Base-by-base conservation (phyloP, 2,113 vertebrate genomes). In the Sander lucioperca region DNA sequence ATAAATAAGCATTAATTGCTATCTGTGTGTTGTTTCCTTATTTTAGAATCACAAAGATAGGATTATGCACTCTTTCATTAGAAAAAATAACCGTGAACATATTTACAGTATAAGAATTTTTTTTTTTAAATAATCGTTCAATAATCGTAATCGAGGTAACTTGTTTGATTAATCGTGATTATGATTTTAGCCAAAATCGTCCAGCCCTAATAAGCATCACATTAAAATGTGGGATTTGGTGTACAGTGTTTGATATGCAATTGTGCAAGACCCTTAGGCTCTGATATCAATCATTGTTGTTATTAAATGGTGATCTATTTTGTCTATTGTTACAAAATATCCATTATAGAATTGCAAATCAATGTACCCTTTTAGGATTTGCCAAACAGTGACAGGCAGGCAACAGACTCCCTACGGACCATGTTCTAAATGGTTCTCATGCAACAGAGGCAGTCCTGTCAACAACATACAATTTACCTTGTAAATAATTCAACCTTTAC, bases 401-500 rank as follows among this genome's bases (percentile, higher is more conserved):
- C 19, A 33, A 14, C 39, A 15, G 45, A n/a, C 10, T 19, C 8
- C 56, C 14, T 45, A 13, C 23, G 33, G 51, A 10, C 4, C 16
- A 4, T 36, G 7, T 33, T 1, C 3, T 9, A 50, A 74, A 53
- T 0, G 16, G 6, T 21, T 56, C 23, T 33, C n/a, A n/a, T 72
- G 39, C 13, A 1, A 43, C 47, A 23, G 19, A 48, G 25, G n/a
- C 12, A 18, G 19, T 19, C 14, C 2, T 48, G 8, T 30, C 45
- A 36, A 21, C 25, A 51, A 71, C 10, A 19, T 2, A 62, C 13
- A 58, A 30, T 0, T 5, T 7, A 25, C 15, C 5, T 23, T 73
- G 48, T 58, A 43, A 58, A 70, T 23, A 80, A 39, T n/a, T 12
- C 0, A 6, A 43, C n/a, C 1, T 27, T 80, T 79, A 94, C 93